These are phyloP conservation scores for Cerceris rybyensis DNA, from an alignment of 2,888 invertebrate genomes.

Conservation along the genomic window DNA sequence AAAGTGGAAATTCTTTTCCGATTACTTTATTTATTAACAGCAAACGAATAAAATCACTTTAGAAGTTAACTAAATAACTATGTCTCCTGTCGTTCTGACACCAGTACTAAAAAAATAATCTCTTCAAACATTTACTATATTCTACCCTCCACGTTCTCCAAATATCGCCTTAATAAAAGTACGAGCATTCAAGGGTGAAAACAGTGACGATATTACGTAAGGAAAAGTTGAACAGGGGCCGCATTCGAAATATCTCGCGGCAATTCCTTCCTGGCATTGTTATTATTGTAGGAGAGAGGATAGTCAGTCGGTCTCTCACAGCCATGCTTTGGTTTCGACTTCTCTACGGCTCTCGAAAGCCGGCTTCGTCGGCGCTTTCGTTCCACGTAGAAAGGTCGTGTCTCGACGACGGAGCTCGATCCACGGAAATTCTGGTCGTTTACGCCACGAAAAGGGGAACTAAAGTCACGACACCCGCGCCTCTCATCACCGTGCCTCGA, in stretches of 20 bases:
- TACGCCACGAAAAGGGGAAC: slow-evolving; percentile 32
- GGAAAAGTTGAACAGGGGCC: slow-evolving; percentile 8
- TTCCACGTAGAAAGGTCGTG: slow-evolving; percentile 19
- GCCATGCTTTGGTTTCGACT: slow-evolving; percentile 35
- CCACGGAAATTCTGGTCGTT: slow-evolving; percentile 28
- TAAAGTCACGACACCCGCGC: slow-evolving; percentile 30
- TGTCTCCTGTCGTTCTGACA: no score
- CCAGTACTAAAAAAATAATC: no score
- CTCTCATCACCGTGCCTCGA: slow-evolving; percentile 38
- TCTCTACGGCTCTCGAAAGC: slow-evolving; percentile 28
- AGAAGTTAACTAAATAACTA: no score
- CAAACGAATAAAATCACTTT: no score
- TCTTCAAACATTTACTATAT: no score
- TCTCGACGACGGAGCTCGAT: slow-evolving; percentile 15
- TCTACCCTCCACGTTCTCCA: neutral
- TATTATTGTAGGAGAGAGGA: slow-evolving; percentile 17
- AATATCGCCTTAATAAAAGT: slow-evolving; percentile 11
- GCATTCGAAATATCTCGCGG: slow-evolving; percentile 39
- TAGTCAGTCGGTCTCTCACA: slow-evolving; percentile 18
- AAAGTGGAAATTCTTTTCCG: no score
- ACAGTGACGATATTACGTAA: slow-evolving; percentile 10
- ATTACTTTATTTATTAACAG: no score
- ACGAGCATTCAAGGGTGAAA: slow-evolving; percentile 16
- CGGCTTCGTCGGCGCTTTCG: slow-evolving; percentile 16
- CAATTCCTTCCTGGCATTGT: slow-evolving; percentile 6